Base-by-base conservation (phyloP, 2,113 vertebrate species). In the Archilochus colubris region DNA sequence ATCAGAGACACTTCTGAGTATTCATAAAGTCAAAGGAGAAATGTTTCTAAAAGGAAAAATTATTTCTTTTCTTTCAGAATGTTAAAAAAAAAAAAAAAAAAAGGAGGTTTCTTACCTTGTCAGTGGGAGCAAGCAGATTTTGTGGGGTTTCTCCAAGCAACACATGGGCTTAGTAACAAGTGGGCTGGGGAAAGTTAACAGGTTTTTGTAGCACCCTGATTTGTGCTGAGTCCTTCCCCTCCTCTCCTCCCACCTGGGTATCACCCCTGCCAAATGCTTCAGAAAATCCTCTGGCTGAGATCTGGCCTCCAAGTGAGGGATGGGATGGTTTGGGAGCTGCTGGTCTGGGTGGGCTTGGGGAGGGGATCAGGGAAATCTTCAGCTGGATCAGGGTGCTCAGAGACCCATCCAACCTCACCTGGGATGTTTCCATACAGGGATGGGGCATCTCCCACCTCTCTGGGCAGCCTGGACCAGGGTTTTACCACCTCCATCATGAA, bases 401-500 rank as follows among this genome's bases (percentile, higher is more conserved):
- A 89, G 10, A 20, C n/a, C 28, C 1, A 0, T 30, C 62, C 58
- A 82, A 0, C 19, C 58, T 64, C 38, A 2, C 38, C 48, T 73
- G 0, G 50, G 6, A 1, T 17, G 23, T 9, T 69, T 0, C 21
- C 58, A 68, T 33, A 6, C 33, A 12, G 72, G 67, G 67, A 23
- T 43, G 72, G n/a, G 38, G 8, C 53, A 33, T 23, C n/a, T 3
- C 2, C 62, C 33, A 23, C 31, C 17, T 2, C n/a, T 80, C 72
- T 59, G 43, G 25, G 14, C 25, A 85, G 8, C 23, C 51, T 33
- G 8, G 0, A 2, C 10, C 61, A 58, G 36, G 3, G 6, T 6
- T 17, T 63, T 2, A 2, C 0, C 72, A n/a, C 7, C 18, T 13
- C 59, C 24, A 36, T 0, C 0, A 0, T 31, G 8, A 86, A 59